A percentile compares a stretch with the other conserved stretches of the same genome.
These are phyloP conservation scores for Scaptomyza pallida DNA, from an alignment of 1,140 invertebrate species.

Conservation along the genomic window DNA sequence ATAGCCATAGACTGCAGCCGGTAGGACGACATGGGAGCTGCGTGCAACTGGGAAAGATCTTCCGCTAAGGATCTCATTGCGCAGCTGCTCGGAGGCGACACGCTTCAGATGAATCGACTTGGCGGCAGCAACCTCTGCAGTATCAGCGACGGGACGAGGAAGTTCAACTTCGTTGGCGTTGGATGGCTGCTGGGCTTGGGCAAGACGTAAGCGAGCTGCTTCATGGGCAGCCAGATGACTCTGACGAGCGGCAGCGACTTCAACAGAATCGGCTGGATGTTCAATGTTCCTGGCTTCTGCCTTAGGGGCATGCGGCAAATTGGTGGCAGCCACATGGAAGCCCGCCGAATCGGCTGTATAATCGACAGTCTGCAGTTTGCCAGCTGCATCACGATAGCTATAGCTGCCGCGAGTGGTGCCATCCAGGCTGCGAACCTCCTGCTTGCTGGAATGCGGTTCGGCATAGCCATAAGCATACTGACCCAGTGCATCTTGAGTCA, in stretches of 20 bases:
- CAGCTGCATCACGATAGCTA: conserved; percentile 87
- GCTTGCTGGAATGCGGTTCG: conserved; percentile 87
- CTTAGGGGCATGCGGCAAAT: conserved; percentile 85
- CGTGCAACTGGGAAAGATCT: conserved; percentile 68
- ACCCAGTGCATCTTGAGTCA: conserved; percentile 87
- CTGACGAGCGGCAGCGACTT: conserved; percentile 42
- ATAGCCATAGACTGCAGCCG: conserved; percentile 56
- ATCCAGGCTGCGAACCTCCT: conserved; percentile 87
- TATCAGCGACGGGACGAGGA: conserved; percentile 72
- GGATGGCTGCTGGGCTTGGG: conserved; percentile 28
- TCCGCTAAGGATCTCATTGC: conserved; percentile 64
- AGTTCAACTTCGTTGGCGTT: conserved; percentile 58
- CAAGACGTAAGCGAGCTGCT: conserved; percentile 47
- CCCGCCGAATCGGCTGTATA: conserved; percentile 87
- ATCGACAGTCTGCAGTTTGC: conserved; percentile 86
- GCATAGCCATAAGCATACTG: conserved; percentile 89
- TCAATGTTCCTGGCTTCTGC: conserved; percentile 1
- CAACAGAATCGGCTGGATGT: conserved; percentile 43
- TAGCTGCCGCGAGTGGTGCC: conserved; percentile 88
- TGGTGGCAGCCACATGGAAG: conserved; percentile 88
- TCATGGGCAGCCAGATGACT: conserved; percentile 41
- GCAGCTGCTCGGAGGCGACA: conserved; percentile 58
- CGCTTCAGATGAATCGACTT: conserved; percentile 64
- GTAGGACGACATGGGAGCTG: conserved; percentile 52
- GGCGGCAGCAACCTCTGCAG: conserved; percentile 81